Evolutionary conservation across 2,888 invertebrate species (phyloP).

Genomic region (Drosophila nr. perissopoda): DNA sequence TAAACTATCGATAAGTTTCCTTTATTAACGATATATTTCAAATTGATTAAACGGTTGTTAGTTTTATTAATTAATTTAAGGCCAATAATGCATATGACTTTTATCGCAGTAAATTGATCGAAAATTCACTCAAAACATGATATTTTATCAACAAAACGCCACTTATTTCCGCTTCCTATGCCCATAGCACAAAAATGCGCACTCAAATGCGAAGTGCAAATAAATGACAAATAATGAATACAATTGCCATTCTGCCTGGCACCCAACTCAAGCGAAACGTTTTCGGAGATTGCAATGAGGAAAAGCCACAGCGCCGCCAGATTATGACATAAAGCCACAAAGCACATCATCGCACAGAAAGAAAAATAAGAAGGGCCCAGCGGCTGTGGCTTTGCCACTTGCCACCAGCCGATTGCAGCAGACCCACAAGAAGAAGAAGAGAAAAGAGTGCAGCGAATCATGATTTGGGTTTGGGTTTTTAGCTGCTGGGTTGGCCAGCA

Average conservation of each 20-base stretch:
- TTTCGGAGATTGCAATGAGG: constrained; percentile 47
- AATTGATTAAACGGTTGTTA: constrained; percentile 21
- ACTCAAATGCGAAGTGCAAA: constrained; percentile 73
- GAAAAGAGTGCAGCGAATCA: constrained; percentile 52
- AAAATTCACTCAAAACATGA: constrained; percentile 55
- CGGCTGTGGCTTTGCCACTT: constrained; percentile 17
- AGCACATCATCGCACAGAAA: constrained; percentile 6
- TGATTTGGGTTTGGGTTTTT: constrained; percentile 28
- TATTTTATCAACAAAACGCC: constrained; percentile 41
- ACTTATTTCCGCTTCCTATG: constrained; percentile 75
- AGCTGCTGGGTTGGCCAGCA: constrained; percentile 30
- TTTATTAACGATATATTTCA: constrained; percentile 11
- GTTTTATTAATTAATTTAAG: constrained; percentile 21
- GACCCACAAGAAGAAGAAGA: not conserved
- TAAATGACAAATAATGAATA: constrained; percentile 69
- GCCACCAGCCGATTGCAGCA: constrained; percentile 23
- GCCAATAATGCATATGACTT: constrained; percentile 11
- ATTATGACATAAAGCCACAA: constrained; percentile 64
- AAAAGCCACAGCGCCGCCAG: constrained; percentile 38
- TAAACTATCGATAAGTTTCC: constrained; percentile 32
- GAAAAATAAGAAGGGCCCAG: constrained; percentile 21
- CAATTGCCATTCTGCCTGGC: constrained; percentile 53
- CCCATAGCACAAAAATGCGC: constrained; percentile 44
- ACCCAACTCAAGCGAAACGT: constrained; percentile 67
- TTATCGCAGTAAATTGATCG: constrained; percentile 35